A percentile compares a stretch with the other conserved stretches of the same genome.
phyloP scores from a whole-genome alignment of 64 coral and sea anemone genomes.

The Anthopleura sola region DNA sequence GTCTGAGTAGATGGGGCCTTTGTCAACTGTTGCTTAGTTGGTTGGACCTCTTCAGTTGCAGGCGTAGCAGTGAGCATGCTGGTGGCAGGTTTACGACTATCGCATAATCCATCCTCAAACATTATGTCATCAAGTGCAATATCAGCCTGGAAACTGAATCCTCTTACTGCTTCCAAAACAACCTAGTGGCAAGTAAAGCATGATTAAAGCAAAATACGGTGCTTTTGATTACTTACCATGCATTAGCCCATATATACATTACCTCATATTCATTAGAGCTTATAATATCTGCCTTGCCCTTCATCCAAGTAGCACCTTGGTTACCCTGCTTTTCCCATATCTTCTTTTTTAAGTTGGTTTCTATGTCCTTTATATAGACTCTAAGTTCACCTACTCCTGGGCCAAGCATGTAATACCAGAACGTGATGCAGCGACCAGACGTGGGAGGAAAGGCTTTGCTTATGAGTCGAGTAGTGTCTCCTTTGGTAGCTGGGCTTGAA shows the following conservation, averaged over 20 bases:
- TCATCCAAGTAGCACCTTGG: constrained; percentile 52
- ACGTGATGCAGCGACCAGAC: constrained; percentile 50
- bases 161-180: constrained; percentile 54
- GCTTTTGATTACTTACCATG: no score
- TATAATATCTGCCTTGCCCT: constrained; percentile 25
- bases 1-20: neutral
- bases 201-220: neutral
- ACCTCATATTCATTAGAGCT: constrained; percentile 38
- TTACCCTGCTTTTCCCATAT: constrained; percentile 52
- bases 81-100: constrained; percentile 22
- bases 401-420: constrained; percentile 82
- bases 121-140: constrained; percentile 66
- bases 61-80: neutral
- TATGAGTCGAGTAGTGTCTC: constrained; percentile 58
- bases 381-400: constrained; percentile 39
- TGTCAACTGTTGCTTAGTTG: neutral
- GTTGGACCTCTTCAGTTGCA: neutral
- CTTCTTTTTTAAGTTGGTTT: neutral
- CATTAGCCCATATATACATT: neutral
- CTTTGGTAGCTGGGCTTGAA: constrained; percentile 58
- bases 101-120: constrained; percentile 46
- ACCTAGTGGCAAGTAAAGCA: constrained; percentile 7
- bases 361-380: constrained; percentile 29
- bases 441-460: constrained; percentile 37
- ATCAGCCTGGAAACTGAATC: constrained; percentile 45